phyloP scores from a whole-genome alignment of 2,888 invertebrate species.

The Lampropteryx suffumata region DNA sequence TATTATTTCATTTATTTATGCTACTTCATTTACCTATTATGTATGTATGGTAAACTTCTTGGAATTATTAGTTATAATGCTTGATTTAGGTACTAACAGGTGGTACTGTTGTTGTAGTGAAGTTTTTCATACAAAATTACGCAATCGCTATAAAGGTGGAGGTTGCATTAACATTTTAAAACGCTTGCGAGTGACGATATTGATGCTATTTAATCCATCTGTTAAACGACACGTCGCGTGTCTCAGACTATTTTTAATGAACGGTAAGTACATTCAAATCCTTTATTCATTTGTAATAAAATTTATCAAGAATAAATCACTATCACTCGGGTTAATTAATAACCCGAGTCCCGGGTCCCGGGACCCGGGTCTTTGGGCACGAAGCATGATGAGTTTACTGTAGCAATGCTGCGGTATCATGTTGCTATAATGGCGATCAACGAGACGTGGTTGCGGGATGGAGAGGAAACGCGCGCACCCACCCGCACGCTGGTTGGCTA shows the following conservation, averaged over 20 bases:
- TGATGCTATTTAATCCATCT: not conserved
- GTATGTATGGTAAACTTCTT: no score
- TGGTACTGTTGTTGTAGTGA: no score
- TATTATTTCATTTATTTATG: no score
- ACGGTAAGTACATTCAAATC: not conserved
- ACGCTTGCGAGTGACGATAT: no score
- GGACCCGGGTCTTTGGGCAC: constrained; percentile 36
- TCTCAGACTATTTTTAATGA: not conserved
- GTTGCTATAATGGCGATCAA: constrained; percentile 29
- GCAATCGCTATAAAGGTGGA: no score
- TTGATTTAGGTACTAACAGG: no score
- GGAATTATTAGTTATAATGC: no score
- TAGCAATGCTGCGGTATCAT: constrained; percentile 11
- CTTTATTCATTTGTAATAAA: not conserved
- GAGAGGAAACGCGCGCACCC: constrained; percentile 15
- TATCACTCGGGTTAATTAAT: constrained; percentile 32
- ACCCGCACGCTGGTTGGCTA: constrained; percentile 21
- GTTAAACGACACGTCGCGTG: not conserved
- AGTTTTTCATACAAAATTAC: no score
- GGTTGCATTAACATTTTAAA: no score
- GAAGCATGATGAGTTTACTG: constrained; percentile 31
- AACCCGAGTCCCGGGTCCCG: no score
- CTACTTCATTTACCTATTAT: no score
- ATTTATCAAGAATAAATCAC: constrained; percentile 10
- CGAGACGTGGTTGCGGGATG: constrained; percentile 24